Evolutionary conservation across 1,140 invertebrate species (phyloP).

Genomic region (Drosophila sulfurigaster): DNA sequence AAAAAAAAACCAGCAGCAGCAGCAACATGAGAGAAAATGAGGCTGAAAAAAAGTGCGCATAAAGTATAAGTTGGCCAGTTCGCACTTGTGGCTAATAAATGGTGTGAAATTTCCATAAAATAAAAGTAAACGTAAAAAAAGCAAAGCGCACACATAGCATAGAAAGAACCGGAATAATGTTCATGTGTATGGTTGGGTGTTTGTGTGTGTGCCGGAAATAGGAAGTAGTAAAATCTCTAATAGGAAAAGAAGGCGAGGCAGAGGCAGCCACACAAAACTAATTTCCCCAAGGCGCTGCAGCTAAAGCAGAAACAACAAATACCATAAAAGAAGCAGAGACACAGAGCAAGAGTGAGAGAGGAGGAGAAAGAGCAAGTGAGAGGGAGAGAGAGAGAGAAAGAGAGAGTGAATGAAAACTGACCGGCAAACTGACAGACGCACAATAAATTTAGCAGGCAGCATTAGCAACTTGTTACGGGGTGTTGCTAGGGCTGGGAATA

Average conservation of each 20-base stretch:
- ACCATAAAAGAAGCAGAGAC: slow-evolving; percentile 14
- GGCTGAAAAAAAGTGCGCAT: slow-evolving; percentile 30
- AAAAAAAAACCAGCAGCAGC: neutral
- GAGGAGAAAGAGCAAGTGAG: neutral
- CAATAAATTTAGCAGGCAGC: slow-evolving; percentile 69
- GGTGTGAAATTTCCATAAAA: slow-evolving; percentile 82
- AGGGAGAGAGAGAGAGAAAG: neutral
- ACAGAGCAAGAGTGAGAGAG: neutral
- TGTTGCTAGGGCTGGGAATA: slow-evolving; percentile 10
- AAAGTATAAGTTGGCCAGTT: slow-evolving; percentile 66
- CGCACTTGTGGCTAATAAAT: slow-evolving; percentile 80
- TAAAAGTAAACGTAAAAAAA: slow-evolving; percentile 76
- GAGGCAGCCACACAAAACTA: slow-evolving; percentile 76
- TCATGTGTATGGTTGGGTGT: slow-evolving; percentile 31
- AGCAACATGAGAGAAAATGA: slow-evolving; percentile 9
- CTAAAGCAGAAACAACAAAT: slow-evolving; percentile 57
- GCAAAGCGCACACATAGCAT: slow-evolving; percentile 19
- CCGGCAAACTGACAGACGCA: slow-evolving; percentile 42
- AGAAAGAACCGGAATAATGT: slow-evolving; percentile 41
- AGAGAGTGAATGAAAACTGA: slow-evolving; percentile 14
- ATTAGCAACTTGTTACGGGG: slow-evolving; percentile 60
- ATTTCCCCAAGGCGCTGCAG: slow-evolving; percentile 79
- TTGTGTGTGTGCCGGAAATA: slow-evolving; percentile 49
- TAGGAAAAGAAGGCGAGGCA: slow-evolving; percentile 73
- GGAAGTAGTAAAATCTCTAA: slow-evolving; percentile 81